Evolutionary conservation across 53 echinoderm and acorn worm genomes (phyloP), one percentile per base, ranked within the genome.

Genomic region (Echinarachnius parma): DNA sequence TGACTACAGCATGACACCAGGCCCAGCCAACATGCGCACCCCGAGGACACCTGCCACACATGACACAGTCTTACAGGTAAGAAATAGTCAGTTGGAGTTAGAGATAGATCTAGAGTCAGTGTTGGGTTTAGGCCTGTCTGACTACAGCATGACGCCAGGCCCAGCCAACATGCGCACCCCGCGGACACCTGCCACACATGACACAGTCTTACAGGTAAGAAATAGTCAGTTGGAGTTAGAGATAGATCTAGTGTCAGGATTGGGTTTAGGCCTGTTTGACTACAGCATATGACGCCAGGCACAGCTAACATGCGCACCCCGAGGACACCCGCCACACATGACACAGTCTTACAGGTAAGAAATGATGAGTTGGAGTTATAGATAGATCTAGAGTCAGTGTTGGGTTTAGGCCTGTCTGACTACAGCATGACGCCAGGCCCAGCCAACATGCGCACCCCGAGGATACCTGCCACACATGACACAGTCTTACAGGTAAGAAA

Each of bases 51-150:
- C 96, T 2, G 87, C 96, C 13, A 76, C 77, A 35, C 91, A 91
- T 61, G 98, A 96, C 67, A 91, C 60, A 50, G 83, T 96, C 23
- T 75, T 96, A 7, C 98, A 91, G 98, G 96, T 91, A 70, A 63
- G 14, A 28, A n/a, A n/a, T n/a, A n/a, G n/a, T n/a, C n/a, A n/a
- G n/a, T n/a, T n/a, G n/a, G n/a, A n/a, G n/a, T n/a, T n/a, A n/a
- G n/a, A n/a, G n/a, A n/a, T n/a, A n/a, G n/a, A n/a, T n/a, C n/a
- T n/a, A n/a, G n/a, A n/a, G n/a, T n/a, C n/a, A n/a, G n/a, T n/a
- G n/a, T n/a, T n/a, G n/a, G n/a, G n/a, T n/a, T n/a, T n/a, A n/a
- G n/a, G n/a, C 54, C 87, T 96, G n/a, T 84, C 91, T 31, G 96
- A 96, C 31, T 96, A 96, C 61, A 81, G 70, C 39, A 83, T 91